Conservation (phyloP, 2,888 invertebrate species). For the Erebia epiphron region DNA sequence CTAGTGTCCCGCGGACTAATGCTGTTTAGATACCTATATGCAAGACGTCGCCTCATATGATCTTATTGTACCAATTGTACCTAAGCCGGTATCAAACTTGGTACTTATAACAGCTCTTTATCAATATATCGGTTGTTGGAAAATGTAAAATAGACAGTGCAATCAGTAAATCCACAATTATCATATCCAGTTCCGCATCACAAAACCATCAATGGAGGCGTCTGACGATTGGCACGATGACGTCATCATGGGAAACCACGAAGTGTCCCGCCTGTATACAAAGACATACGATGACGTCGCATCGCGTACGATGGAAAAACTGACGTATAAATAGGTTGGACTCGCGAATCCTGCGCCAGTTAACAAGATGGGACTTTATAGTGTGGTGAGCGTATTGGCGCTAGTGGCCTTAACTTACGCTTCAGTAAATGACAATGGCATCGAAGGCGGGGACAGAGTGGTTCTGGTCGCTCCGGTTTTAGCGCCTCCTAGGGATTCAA, state of each 20-base stretch:
- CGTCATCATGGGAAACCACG: constrained; percentile 63
- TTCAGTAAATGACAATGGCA: constrained; percentile 62
- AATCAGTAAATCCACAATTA: background rate
- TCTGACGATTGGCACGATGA: constrained; percentile 37
- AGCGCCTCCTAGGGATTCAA: constrained; percentile 70
- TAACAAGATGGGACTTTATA: constrained; percentile 68
- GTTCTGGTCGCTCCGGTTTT: constrained; percentile 71
- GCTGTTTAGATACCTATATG: no score
- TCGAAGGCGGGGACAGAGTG: constrained; percentile 64
- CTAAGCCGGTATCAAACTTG: no score
- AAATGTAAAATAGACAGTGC: background rate
- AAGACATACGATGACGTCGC: constrained; percentile 56
- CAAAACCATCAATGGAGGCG: constrained; percentile 26
- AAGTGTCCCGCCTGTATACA: constrained; percentile 48
- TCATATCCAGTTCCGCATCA: constrained; percentile 19
- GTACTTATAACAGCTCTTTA: no score
- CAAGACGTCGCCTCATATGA: no score
- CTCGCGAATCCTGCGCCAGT: constrained; percentile 69
- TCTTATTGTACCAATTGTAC: no score
- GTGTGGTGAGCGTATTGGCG: constrained; percentile 63
- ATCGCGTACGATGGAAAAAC: constrained; percentile 60
- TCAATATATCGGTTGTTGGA: background rate
- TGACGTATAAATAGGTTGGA: constrained; percentile 74
- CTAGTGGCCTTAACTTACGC: constrained; percentile 56
- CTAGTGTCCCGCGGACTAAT: no score